Conservation (phyloP, 2,113 vertebrate species). For the Cyprinus carpio region DNA sequence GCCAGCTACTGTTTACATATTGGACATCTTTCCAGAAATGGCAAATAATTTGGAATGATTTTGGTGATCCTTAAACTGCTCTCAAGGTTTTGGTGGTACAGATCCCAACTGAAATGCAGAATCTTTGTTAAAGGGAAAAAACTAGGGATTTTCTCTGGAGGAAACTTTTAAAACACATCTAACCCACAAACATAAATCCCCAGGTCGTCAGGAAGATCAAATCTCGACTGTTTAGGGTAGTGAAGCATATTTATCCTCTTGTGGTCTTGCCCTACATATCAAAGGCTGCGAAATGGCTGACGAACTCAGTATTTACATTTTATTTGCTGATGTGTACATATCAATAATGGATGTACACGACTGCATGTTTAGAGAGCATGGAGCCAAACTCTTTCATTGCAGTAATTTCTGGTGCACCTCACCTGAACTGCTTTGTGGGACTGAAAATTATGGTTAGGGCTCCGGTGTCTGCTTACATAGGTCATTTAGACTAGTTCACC, state of each 20-base stretch:
- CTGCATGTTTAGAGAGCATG: conserved; percentile 1
- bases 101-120: background rate
- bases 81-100: background rate
- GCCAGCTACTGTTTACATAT: background rate
- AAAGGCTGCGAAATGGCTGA: conserved; percentile 21
- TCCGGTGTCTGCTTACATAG: conserved; percentile 24
- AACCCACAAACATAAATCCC: conserved; percentile 9
- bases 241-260: conserved; percentile 27
- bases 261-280: conserved; percentile 22
- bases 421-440: conserved; percentile 7
- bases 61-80: no score
- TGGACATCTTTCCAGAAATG: background rate
- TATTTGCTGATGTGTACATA: conserved; percentile 24
- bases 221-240: conserved; percentile 8
- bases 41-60: background rate
- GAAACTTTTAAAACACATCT: conserved; percentile 20
- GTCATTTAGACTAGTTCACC: conserved; percentile 15
- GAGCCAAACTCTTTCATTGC: conserved; percentile 24
- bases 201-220: conserved; percentile 10
- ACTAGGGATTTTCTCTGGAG: background rate
- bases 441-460: conserved; percentile 14
- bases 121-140: background rate
- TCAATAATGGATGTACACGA: conserved; percentile 13
- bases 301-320: conserved; percentile 45
- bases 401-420: conserved; percentile 17